phyloP scores from a whole-genome alignment of 2,797 vertebrate species.

The Oreonectes daqikongensis region DNA sequence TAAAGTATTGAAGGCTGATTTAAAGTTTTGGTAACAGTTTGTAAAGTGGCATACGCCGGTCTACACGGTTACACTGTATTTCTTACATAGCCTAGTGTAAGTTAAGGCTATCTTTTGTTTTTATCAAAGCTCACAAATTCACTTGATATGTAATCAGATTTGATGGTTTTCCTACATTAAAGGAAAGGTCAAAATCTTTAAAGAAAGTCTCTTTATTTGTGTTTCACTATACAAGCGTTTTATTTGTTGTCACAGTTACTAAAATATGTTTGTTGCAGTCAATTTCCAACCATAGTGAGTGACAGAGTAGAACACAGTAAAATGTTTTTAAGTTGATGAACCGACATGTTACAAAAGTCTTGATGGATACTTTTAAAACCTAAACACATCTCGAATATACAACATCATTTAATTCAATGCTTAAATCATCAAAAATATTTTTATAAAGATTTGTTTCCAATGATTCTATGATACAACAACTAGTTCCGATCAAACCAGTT shows the following conservation, averaged over 20 bases:
- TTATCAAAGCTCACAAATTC: neutral
- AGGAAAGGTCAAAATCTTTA: neutral
- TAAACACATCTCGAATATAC: no score
- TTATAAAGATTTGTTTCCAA: neutral
- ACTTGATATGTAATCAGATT: constrained; percentile 8
- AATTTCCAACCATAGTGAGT: neutral
- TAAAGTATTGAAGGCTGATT: neutral
- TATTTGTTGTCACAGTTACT: neutral
- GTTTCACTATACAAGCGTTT: neutral
- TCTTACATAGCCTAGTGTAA: neutral
- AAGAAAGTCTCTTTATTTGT: constrained; percentile 34
- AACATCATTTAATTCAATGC: neutral
- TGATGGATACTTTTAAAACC: neutral
- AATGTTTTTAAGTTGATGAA: neutral
- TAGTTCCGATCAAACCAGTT: neutral
- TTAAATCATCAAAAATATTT: no score
- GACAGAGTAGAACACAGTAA: neutral
- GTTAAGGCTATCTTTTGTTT: neutral
- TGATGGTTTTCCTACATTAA: constrained; percentile 8
- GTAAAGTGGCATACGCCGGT: neutral
- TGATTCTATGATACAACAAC: neutral
- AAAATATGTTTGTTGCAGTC: neutral
- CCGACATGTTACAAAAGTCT: no score
- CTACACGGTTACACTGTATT: neutral
- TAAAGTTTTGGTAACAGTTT: neutral